A percentile compares a stretch with the other conserved stretches of the same genome.
These are phyloP conservation scores for Parascotia fuliginaria DNA, from an alignment of 2,888 invertebrate genomes.

Conservation along the genomic window DNA sequence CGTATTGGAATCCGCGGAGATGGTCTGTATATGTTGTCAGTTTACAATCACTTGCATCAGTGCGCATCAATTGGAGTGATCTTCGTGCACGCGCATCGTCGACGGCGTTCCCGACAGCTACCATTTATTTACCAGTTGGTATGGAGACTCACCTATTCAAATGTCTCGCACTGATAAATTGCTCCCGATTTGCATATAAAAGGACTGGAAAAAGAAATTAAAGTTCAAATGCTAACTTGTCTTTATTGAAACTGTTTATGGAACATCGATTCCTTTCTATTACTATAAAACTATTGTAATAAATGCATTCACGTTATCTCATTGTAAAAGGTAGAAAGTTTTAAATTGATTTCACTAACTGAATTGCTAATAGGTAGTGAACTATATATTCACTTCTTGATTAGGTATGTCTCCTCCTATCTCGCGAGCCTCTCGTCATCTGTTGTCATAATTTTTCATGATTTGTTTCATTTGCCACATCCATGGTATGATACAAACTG, in stretches of 20 bases:
- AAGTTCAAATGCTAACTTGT: constrained; percentile 60
- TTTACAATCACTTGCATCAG: constrained; percentile 53
- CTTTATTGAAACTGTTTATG: constrained; percentile 58
- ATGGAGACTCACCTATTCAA: constrained; percentile 72
- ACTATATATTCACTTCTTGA: no score
- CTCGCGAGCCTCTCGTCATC: no score
- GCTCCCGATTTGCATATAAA: constrained; percentile 77
- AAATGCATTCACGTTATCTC: constrained; percentile 32
- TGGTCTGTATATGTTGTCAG: constrained; percentile 45
- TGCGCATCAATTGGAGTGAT: constrained; percentile 49
- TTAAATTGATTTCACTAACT: constrained; percentile 14
- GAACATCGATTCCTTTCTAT: constrained; percentile 47
- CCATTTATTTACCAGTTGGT: constrained; percentile 59
- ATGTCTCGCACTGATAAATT: constrained; percentile 79
- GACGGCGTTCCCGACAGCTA: constrained; percentile 39
- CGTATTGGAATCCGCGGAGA: constrained; percentile 33
- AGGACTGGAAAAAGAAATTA: constrained; percentile 62
- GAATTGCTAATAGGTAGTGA: neutral
- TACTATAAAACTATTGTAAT: constrained; percentile 39
- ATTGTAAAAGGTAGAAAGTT: constrained; percentile 15
- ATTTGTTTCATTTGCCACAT: no score
- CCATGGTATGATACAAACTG: no score
- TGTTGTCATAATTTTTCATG: no score
- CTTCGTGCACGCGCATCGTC: constrained; percentile 38
- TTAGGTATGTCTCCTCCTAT: no score